phyloP scores from a whole-genome alignment of 2,797 vertebrate species.

The Molossus molossus region DNA sequence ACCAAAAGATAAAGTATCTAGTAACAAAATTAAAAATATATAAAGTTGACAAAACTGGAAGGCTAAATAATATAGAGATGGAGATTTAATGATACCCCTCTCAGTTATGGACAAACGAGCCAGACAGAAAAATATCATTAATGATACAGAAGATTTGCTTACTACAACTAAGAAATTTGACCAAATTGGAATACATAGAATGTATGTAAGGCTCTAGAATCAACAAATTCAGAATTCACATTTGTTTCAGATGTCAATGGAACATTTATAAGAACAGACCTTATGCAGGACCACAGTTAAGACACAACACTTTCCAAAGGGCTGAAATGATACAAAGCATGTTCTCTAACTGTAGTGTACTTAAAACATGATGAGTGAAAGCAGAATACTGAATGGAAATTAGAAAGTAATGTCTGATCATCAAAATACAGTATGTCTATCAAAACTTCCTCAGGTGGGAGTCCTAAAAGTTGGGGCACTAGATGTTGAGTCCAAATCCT shows the following conservation, averaged over 20 bases:
- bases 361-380: constrained; percentile 31
- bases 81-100: not conserved
- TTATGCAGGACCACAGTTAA: not conserved
- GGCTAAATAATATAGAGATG: not conserved
- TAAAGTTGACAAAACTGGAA: not conserved
- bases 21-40: constrained; percentile 32
- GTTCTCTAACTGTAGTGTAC: not conserved
- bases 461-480: not conserved
- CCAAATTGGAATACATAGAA: not conserved
- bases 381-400: constrained; percentile 24
- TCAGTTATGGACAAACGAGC: not conserved
- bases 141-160: not conserved
- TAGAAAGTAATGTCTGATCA: not conserved
- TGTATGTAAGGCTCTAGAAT: not conserved
- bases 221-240: not conserved
- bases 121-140: not conserved
- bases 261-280: not conserved
- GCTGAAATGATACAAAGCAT: not conserved
- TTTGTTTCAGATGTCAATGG: not conserved
- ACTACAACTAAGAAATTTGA: not conserved
- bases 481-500: not conserved
- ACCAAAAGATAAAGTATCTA: not conserved
- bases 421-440: not conserved
- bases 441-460: not conserved
- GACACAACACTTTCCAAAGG: not conserved